These are phyloP conservation scores for Acanthosepion lycidas DNA, from an alignment of 2,888 invertebrate genomes.

Conservation along the genomic window DNA sequence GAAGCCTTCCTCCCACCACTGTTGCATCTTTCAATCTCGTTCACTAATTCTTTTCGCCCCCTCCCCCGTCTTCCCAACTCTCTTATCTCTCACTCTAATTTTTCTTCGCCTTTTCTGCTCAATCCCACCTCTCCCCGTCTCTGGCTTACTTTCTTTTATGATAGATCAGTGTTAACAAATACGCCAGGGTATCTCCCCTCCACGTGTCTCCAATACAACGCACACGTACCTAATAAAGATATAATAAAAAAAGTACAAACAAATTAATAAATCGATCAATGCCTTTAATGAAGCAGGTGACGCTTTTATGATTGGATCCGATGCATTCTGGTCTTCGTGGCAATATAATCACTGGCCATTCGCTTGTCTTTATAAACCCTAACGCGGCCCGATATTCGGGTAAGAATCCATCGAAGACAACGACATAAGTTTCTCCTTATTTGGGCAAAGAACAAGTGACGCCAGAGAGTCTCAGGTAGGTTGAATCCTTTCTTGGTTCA, in stretches of 20 bases:
- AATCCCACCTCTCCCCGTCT: background rate
- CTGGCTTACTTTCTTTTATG: background rate
- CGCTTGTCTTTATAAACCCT: background rate
- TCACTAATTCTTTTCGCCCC: no score
- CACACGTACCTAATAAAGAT: background rate
- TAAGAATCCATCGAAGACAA: background rate
- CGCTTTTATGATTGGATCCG: background rate
- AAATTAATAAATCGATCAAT: background rate
- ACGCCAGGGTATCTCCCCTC: background rate
- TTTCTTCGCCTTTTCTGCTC: background rate
- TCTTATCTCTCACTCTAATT: background rate
- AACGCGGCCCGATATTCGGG: background rate
- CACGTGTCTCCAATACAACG: background rate
- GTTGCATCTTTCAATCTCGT: background rate
- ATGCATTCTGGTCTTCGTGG: background rate
- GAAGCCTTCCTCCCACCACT: background rate
- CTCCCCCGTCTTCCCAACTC: no score
- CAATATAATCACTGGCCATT: background rate
- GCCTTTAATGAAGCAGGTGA: background rate
- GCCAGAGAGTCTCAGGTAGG: background rate
- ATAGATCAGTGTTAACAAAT: background rate
- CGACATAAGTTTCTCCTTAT: background rate
- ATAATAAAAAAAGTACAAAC: background rate
- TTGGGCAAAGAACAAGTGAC: no score
- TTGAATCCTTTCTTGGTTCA: background rate